Conservation (phyloP, 2,113 vertebrate genomes). For the Tetraodon nigroviridis region DNA sequence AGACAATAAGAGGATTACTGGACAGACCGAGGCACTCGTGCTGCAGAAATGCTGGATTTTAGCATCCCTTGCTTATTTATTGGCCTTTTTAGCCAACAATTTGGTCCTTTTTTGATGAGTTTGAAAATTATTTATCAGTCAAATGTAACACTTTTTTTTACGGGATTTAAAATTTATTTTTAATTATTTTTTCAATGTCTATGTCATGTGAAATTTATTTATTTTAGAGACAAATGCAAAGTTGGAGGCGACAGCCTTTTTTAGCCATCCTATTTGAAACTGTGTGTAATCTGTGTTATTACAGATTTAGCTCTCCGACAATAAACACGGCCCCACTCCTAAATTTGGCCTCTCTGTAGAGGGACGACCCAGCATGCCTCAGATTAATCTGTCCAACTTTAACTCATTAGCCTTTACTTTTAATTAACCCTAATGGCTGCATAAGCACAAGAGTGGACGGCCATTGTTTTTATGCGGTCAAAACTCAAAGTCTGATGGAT, state of each 20-base stretch:
- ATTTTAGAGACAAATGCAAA: not conserved
- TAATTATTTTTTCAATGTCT: not conserved
- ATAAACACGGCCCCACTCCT: constrained; percentile 23
- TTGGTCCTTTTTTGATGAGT: not conserved
- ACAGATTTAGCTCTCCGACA: constrained; percentile 56
- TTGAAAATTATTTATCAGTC: not conserved
- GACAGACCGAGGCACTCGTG: not conserved
- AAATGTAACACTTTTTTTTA: not conserved
- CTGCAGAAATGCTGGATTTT: not conserved
- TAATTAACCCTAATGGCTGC: not conserved
- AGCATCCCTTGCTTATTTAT: not conserved
- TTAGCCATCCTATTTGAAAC: constrained; percentile 43
- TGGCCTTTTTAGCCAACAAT: not conserved
- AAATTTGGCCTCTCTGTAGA: constrained; percentile 18
- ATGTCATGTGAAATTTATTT: not conserved
- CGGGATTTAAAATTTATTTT: too few species aligned
- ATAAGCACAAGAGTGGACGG: not conserved
- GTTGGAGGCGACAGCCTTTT: not conserved
- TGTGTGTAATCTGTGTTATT: constrained; percentile 59
- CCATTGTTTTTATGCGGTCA: constrained; percentile 7
- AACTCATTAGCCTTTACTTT: not conserved
- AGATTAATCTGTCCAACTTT: constrained; percentile 1
- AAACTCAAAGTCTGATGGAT: constrained; percentile 1
- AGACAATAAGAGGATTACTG: constrained; percentile 13
- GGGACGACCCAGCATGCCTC: not conserved